Evolutionary conservation across 2,797 vertebrate species (phyloP), one percentile per base, ranked within the genome.

Genomic region (Hirundo rustica): DNA sequence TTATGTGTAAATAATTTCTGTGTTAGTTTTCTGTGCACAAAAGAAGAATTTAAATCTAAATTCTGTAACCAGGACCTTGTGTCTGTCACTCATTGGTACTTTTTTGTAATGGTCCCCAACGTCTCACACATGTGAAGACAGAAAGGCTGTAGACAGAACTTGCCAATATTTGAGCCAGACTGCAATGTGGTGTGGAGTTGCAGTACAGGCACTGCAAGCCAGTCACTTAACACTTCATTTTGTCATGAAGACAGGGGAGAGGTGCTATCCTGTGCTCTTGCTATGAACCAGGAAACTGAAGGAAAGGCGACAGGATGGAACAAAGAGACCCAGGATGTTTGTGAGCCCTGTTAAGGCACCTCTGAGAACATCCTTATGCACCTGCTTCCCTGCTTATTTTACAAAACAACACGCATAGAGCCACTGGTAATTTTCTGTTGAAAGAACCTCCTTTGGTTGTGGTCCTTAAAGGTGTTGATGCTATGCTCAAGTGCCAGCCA

Each of bases 221-320:
- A 44, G 93, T 98, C 98, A 94, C 83, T 98, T 98, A 97, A 94
- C 96, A 94, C 97, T 95, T 97, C 96, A 92, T 97, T 97, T 97
- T 96, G 71, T 92, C 84, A 83, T 73, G 42, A 77, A 97, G 97
- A 97, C 97, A 97, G 90, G 97, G 92, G 95, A 97, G 55, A 60
- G 70, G 76, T 89, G 89, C 96, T 94, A 88, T 58, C 67, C 88
- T 62, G 72, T 97, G 97, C 95, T 97, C 88, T 96, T 95, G 95
- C 97, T 92, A 8, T 98, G 98, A 98, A 98, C 97, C 96, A 65
- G 78, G 94, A 96, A 96, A 91, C 75, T 51, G 27, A 94, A 95
- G 57, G 92, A 89, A 94, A 93, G 51, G 70, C 60, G 78, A 64
- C 48, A 93, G 91, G 57, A 91, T 88, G 91, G 89, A 95, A 95